Percentiles rank a stretch among this genome's conserved stretches.
Evolutionary conservation across 2,888 invertebrate species (phyloP).

Genomic region (Lepas anatifera): DNA sequence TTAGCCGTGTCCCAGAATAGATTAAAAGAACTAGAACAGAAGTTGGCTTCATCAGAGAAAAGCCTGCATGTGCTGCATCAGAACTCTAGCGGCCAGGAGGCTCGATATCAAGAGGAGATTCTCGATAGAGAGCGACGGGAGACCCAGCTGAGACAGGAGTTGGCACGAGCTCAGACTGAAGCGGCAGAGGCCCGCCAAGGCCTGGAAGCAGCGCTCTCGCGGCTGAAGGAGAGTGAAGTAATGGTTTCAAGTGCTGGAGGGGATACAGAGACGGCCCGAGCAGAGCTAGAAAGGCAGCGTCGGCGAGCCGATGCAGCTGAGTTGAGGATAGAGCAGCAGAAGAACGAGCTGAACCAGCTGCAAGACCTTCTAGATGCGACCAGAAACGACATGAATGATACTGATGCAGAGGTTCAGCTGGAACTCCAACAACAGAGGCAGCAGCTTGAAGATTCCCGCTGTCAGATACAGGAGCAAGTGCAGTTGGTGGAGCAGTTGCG

Average conservation of each 20-base stretch:
- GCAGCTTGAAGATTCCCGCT: too few relatives aligned
- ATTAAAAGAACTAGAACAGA: conserved; percentile 84
- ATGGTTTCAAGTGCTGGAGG: background rate
- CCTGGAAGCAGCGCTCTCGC: conserved; percentile 59
- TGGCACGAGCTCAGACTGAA: background rate
- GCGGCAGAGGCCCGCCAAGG: conserved; percentile 43
- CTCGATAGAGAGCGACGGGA: background rate
- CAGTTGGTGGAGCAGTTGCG: background rate
- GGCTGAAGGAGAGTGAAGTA: conserved; percentile 30
- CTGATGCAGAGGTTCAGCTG: background rate
- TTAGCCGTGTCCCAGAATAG: conserved; percentile 85
- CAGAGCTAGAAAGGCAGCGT: conserved; percentile 35
- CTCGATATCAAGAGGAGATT: background rate
- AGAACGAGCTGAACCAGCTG: conserved; percentile 29
- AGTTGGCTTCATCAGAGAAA: conserved; percentile 49
- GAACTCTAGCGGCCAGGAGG: too few relatives aligned
- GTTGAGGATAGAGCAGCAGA: conserved; percentile 53
- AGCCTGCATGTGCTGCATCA: conserved; percentile 45
- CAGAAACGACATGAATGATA: background rate
- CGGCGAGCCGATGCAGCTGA: conserved; percentile 67
- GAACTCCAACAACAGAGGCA: too few relatives aligned
- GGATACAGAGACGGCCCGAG: background rate
- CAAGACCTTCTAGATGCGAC: background rate
- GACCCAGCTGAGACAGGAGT: background rate
- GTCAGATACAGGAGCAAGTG: conserved; percentile 17